Base-by-base conservation (phyloP, 2,797 vertebrate species). In the Tinamus major region DNA sequence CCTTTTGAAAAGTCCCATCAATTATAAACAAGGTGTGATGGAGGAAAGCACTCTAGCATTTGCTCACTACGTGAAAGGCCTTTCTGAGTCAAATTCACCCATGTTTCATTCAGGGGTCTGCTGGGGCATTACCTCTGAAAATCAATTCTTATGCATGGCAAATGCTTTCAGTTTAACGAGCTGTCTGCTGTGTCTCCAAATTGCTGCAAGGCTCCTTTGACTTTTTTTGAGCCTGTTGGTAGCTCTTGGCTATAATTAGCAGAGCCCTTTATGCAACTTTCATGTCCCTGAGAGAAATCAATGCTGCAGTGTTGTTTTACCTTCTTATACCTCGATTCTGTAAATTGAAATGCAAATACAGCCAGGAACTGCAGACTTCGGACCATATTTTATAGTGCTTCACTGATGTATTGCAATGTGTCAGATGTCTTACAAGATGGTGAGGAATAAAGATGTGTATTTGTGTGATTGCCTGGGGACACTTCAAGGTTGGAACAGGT, bases 211-310 rank as follows among this genome's bases (percentile, higher is more conserved):
- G 90, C 27, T 82, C 69, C 68, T 49, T 27, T 44, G n/a, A 82
- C 68, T 95, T 95, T 74, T 78, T 56, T 59, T 64, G 89, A 79
- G 49, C 89, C 76, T 51, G 63, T 74, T 92, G 51, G 67, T 86
- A 46, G 41, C 80, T 90, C 77, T 16, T 63, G 78, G 79, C 89
- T 95, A 53, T 94, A 89, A 92, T 93, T 95, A 91, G 85, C 79
- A 72, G 86, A 92, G 87, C 24, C 59, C 49, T 93, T 93, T 88
- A 56, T 82, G 74, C 75, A 87, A 83, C 81, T 77, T 35, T 62
- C 53, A 51, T 46, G 49, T 93, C 74, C 62, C 91, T 92, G 72
- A 70, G 65, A 91, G 58, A 79, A 81, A 81, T 93, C 87, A 79
- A 81, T 95, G 77, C 48, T 56, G 29, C 68, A 68, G 71, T 41